Evolutionary conservation across 2,797 vertebrate species (phyloP), one percentile per base, ranked within the genome.

Genomic region (Centroberyx gerrardi): DNA sequence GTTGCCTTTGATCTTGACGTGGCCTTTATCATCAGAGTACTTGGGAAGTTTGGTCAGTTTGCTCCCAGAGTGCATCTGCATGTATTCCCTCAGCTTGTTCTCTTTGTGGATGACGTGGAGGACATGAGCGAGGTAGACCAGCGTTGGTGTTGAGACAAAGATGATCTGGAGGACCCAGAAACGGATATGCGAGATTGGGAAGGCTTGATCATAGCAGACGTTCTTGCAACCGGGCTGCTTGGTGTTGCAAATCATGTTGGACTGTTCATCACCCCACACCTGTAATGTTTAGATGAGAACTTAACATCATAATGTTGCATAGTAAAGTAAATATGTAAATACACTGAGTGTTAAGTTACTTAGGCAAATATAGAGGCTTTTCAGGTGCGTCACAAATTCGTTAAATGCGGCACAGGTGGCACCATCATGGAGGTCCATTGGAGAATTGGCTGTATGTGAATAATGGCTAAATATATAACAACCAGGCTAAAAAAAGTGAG

Each of bases 91-190:
- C 38, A 97, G 68, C 48, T 98, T 99, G 54, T 98, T 97, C 91
- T 99, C 97, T 88, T 98, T 96, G 76, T 96, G 95, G 93, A 98
- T 95, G 40, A 99, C 83, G 0, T 99, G 97, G 83, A 98, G 91
- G 29, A 98, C 97, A 0, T 99, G 98, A 0, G 96, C 97, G 4
- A 98, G 95, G 90, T 99, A 99, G 83, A 99, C 63, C 38, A 98
- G 95, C 0, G 97, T 97, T 0, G 97, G 98, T 0, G 97, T 95
- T 0, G 97, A 97, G 49, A 98, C 95, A 5, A 98, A 97, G 92
- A 99, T 98, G 78, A 98, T 98, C 90, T 99, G 97, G 62, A 99
- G 95, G 62, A 98, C 96, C 97, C 98, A 98, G 92, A 98, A 98
- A 44, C 98, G 96, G 60, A 98, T 94, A 7, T 99, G 97, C 2